These are phyloP conservation scores for Tipula lateralis DNA, from an alignment of 2,888 invertebrate genomes.

Conservation along the genomic window DNA sequence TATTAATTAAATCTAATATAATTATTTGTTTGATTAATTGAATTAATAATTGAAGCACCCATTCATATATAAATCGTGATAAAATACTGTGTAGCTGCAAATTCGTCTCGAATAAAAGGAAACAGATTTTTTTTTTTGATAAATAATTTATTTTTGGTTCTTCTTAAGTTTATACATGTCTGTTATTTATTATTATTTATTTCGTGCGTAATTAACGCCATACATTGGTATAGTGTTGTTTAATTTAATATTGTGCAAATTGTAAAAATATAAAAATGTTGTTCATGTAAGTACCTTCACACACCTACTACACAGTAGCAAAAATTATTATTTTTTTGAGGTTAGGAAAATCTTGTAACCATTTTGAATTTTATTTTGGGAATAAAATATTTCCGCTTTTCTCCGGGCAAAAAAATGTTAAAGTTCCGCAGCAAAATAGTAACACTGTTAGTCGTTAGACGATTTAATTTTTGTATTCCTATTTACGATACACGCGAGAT, in stretches of 20 bases:
- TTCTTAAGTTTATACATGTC: neutral
- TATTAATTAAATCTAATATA: neutral
- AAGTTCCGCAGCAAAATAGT: neutral
- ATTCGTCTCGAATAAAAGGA: neutral
- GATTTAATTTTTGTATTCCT: too few species aligned
- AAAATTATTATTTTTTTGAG: neutral
- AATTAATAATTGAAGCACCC: neutral
- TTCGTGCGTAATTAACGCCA: neutral
- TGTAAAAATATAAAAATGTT: neutral
- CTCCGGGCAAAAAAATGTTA: neutral
- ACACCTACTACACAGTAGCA: too few species aligned
- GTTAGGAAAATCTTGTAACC: neutral
- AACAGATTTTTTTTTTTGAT: neutral
- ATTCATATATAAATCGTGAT: neutral
- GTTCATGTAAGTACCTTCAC: neutral
- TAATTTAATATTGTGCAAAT: neutral
- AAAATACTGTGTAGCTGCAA: neutral
- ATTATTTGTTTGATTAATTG: neutral
- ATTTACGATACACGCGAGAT: neutral
- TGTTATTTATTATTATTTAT: constrained; percentile 3
- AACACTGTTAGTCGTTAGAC: neutral
- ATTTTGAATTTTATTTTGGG: neutral
- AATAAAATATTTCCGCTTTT: neutral
- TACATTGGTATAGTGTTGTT: neutral
- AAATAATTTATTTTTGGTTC: neutral